phyloP scores from a whole-genome alignment of 2,113 vertebrate species.

The Prietella phreatophila region DNA sequence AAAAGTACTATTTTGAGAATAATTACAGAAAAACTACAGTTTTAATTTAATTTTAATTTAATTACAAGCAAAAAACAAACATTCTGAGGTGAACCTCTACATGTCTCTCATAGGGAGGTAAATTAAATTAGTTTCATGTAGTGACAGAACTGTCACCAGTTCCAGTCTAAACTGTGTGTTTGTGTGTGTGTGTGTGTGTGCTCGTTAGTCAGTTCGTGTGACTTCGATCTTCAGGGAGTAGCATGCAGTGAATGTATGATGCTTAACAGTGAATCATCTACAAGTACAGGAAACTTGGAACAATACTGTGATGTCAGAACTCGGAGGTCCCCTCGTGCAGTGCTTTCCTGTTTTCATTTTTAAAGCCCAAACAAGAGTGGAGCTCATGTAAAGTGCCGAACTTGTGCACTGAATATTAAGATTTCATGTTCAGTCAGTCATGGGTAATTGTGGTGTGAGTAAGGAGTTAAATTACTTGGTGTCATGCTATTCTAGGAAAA shows the following conservation, averaged over 20 bases:
- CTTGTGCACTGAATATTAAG: not conserved
- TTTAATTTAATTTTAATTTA: too few relatives aligned
- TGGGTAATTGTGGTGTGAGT: not conserved
- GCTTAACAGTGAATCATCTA: constrained; percentile 18
- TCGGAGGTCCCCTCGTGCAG: constrained; percentile 21
- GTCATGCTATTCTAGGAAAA: not conserved
- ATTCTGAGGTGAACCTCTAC: not conserved
- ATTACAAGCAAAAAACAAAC: not conserved
- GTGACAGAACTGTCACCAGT: not conserved
- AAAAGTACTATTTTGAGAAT: not conserved
- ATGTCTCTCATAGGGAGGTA: not conserved
- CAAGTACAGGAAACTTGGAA: constrained; percentile 52
- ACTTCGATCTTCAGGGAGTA: constrained; percentile 1
- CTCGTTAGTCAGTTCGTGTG: not conserved
- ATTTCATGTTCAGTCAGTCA: not conserved
- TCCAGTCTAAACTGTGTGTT: not conserved
- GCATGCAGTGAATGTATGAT: not conserved
- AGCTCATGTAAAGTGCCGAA: constrained; percentile 14
- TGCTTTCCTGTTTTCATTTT: constrained; percentile 57
- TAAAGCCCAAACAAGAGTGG: not conserved
- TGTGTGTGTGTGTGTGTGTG: not conserved
- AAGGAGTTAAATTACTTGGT: not conserved
- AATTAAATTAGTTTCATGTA: not conserved
- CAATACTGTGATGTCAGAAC: constrained; percentile 58
- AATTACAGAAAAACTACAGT: too few relatives aligned